These are phyloP conservation scores for Scolopax bukidnonensis DNA, from an alignment of 2,797 vertebrate genomes.

Conservation along the genomic window DNA sequence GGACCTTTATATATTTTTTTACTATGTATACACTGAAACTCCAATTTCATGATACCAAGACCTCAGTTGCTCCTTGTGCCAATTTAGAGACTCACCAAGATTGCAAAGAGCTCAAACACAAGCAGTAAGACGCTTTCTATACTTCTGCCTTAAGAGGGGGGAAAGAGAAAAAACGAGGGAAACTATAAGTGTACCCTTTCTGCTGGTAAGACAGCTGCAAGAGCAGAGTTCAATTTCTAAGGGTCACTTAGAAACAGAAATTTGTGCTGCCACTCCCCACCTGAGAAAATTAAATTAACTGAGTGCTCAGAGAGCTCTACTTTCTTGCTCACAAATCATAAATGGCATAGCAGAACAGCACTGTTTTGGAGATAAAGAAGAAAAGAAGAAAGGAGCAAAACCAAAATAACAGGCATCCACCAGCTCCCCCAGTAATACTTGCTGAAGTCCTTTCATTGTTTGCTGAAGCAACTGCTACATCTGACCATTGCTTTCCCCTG, in stretches of 20 bases:
- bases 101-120: neutral
- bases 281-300: slow-evolving; percentile 20
- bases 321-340: neutral
- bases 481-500: neutral
- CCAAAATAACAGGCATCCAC: neutral
- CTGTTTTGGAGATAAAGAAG: neutral
- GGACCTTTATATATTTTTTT: neutral
- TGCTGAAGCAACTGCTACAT: neutral
- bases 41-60: neutral
- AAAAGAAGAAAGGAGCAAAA: neutral
- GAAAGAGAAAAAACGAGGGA: neutral
- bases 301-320: neutral
- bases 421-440: neutral
- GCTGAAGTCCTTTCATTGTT: neutral
- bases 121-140: neutral
- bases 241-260: neutral
- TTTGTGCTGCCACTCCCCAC: neutral
- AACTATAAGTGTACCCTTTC: neutral
- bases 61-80: neutral
- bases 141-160: neutral
- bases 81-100: neutral
- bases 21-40: neutral
- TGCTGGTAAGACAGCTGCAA: neutral
- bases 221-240: neutral
- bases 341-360: neutral